Evolutionary conservation across 2,797 vertebrate species (phyloP), one percentile per base, ranked within the genome.

Genomic region (Emydoidea blandingii): DNA sequence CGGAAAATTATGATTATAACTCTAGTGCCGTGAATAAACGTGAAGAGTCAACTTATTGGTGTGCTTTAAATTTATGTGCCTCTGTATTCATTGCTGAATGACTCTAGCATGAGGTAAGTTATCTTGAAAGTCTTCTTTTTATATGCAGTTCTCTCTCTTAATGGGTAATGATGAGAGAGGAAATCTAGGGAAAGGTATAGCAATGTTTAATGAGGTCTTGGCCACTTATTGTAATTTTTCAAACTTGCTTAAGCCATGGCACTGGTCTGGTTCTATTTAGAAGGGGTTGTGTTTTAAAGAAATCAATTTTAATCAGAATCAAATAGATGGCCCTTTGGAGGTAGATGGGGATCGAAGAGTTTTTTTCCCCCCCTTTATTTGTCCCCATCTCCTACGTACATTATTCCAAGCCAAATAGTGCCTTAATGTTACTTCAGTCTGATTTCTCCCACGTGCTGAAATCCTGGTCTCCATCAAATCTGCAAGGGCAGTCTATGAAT

Each of bases 41-140:
- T 68, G 62, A 68, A 37, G 62, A 37, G 8, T 37, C 34, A 41
- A 6, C 21, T 41, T 72, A 41, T 3, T 37, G 68, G 68, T 72
- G 21, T 72, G n/a, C 65, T 72, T 72, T 41, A 72, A 23, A 41
- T 41, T 37, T n/a, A n/a, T 37, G 19, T 72, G 68, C 68, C 37
- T 41, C 37, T 72, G 37, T 72, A 72, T 72, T 72, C 68, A 86
- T 4, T 93, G 92, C 91, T 95, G 92, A 92, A 90, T 93, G 88
- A 91, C 89, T 91, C 88, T 94, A 86, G 91, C 74, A 83, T 89
- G 88, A 97, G 95, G 97, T 97, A 97, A 97, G 97, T 97, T 96
- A 90, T 97, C 91, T 93, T 95, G 83, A 89, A 76, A 92, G 89
- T 87, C 92, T 82, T 81, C 76, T 92, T 92, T 80, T 88, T 81